Evolutionary conservation across 2,888 invertebrate species (phyloP), one percentile per base, ranked within the genome.

Genomic region (Campoletis raptor): DNA sequence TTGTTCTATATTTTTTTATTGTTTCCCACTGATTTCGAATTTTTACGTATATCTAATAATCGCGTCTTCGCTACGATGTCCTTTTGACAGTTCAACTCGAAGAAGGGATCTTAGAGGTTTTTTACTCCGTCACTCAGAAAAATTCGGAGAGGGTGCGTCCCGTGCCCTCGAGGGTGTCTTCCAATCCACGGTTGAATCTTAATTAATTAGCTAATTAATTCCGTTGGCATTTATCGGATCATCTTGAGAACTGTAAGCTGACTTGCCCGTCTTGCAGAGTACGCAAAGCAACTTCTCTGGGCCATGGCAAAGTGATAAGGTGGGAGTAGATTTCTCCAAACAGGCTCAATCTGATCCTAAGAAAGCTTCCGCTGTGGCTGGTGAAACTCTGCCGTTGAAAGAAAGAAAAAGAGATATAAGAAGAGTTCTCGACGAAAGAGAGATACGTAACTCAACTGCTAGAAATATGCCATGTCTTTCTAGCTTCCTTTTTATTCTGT

Each of bases 151-250:
- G 54, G 42, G 24, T 48, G 69, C 36, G 52, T 73, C 77, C 30
- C 37, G 36, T 42, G 36, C 48, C 57, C 72, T 40, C 18, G 54
- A 40, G 48, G 67, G 67, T 48, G 73, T 73, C 78, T 37, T 37
- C 84, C n/a, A 74, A 84, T 77, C 66, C 61, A 83, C 77, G 86
- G 79, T 88, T 89, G 89, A 90, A 90, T 91, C 90, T 91, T 89
- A 91, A 92, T 89, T 91, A 91, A 91, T 93, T 92, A 92, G 91
- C 90, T 92, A 93, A 93, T 92, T 92, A 92, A 92, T 92, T 92
- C 90, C 83, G 88, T 85, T 89, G 87, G 87, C 90, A 90, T 91
- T 93, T 91, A 92, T 93, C 92, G 90, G 91, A 92, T 92, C 89
- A 90, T 90, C 90, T 88, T 86, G 86, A 79, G 81, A 86, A 74